phyloP scores from a whole-genome alignment of 2,888 invertebrate species.

The Noctua comes region DNA sequence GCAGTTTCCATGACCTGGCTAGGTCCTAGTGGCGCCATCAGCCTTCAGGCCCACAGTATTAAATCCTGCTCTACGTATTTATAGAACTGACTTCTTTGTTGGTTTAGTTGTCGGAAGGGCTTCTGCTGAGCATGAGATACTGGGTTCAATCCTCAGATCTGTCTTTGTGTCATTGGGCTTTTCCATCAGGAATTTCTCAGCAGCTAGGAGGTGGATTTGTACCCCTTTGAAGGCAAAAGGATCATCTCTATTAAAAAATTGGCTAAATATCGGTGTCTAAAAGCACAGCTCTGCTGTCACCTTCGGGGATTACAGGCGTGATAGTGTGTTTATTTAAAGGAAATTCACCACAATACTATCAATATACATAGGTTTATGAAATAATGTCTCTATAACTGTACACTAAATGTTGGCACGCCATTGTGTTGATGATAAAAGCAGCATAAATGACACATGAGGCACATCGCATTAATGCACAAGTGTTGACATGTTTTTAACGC shows the following conservation, averaged over 20 bases:
- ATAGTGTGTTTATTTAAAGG: not conserved
- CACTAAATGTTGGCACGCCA: constrained; percentile 45
- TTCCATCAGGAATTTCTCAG: not conserved
- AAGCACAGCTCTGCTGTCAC: not conserved
- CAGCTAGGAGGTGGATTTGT: not conserved
- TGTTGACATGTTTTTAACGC: constrained; percentile 45
- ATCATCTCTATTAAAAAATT: not conserved
- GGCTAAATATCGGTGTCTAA: not conserved
- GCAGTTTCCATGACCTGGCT: constrained; percentile 28
- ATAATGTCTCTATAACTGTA: constrained; percentile 16
- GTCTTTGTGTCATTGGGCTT: not conserved
- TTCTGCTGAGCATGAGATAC: not conserved
- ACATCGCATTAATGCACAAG: constrained; percentile 50
- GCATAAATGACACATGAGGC: constrained; percentile 45
- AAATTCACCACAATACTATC: constrained; percentile 5
- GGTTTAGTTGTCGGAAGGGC: not conserved
- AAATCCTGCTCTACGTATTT: constrained; percentile 7
- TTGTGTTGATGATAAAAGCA: constrained; percentile 41
- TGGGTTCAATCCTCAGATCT: too few species aligned
- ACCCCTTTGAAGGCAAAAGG: not conserved
- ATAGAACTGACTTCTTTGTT: not conserved
- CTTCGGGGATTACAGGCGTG: not conserved
- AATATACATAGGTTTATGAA: constrained; percentile 9
- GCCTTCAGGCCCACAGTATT: not conserved
- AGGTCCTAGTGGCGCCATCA: not conserved